Conservation (phyloP, 2,888 invertebrate genomes). For the Anagyrus pseudococci region DNA sequence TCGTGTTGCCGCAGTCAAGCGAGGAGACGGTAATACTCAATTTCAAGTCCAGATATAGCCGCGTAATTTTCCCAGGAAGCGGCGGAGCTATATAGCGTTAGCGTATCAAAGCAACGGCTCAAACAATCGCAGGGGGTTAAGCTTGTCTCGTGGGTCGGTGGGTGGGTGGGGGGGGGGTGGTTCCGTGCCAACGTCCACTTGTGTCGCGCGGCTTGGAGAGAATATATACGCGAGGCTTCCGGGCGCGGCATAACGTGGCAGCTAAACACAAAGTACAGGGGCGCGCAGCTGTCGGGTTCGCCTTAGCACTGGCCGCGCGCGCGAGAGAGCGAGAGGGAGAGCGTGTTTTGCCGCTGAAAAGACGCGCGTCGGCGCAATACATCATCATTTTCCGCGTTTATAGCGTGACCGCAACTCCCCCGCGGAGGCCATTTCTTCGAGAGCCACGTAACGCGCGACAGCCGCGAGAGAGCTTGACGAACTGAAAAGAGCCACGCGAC, state of each 20-base stretch:
- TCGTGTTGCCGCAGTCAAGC: no score
- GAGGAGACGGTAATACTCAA: no score
- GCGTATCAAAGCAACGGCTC: slow-evolving; percentile 9
- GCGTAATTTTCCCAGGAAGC: neutral
- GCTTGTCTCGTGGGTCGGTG: no score
- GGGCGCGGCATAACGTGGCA: no score
- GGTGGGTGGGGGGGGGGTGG: no score
- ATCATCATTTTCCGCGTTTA: slow-evolving; percentile 57
- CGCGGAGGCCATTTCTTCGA: slow-evolving; percentile 16
- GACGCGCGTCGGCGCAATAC: slow-evolving; percentile 52
- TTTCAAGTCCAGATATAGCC: neutral
- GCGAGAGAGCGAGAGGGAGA: no score
- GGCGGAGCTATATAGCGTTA: neutral
- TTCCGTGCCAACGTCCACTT: slow-evolving; percentile 30
- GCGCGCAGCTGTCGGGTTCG: no score
- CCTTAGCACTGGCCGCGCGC: no score
- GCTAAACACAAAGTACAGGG: no score
- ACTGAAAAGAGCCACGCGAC: slow-evolving; percentile 20
- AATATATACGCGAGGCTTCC: slow-evolving; percentile 8
- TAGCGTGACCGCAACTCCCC: slow-evolving; percentile 52
- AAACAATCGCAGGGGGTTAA: slow-evolving; percentile 18
- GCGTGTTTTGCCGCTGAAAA: slow-evolving; percentile 47
- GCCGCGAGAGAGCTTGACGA: neutral
- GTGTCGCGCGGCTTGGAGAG: slow-evolving; percentile 22
- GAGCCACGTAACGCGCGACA: neutral